Evolutionary conservation across 2,113 vertebrate species (phyloP).

Genomic region (Periophthalmodon schlosseri): DNA sequence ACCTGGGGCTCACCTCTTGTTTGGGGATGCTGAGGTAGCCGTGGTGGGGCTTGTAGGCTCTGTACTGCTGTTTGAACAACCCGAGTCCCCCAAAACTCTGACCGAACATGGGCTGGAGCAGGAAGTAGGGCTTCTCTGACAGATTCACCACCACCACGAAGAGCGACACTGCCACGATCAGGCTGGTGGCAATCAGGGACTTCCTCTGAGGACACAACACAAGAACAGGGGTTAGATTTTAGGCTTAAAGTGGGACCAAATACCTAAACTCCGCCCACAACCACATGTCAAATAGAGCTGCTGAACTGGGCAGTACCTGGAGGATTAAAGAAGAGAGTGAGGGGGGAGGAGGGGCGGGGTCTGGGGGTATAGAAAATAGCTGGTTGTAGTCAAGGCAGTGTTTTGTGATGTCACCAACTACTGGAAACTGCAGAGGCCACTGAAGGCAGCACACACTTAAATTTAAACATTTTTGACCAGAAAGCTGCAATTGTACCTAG

Average conservation of each 20-base stretch:
- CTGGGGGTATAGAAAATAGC: too few relatives aligned
- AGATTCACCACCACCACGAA: slow-evolving; percentile 87
- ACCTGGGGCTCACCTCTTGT: slow-evolving; percentile 84
- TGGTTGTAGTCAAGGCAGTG: too few relatives aligned
- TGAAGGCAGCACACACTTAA: too few relatives aligned
- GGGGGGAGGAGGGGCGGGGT: too few relatives aligned
- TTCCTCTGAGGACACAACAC: slow-evolving; percentile 79
- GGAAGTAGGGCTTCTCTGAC: slow-evolving; percentile 86
- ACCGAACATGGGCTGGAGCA: slow-evolving; percentile 86
- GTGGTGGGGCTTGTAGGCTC: slow-evolving; percentile 82
- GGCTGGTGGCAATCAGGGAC: slow-evolving; percentile 83
- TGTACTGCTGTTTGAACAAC: slow-evolving; percentile 80
- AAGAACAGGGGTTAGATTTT: not conserved
- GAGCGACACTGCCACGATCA: slow-evolving; percentile 83
- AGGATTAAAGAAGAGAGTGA: too few relatives aligned
- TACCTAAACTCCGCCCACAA: too few relatives aligned
- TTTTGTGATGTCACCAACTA: too few relatives aligned
- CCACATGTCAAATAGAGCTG: too few relatives aligned
- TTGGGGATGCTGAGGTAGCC: slow-evolving; percentile 91
- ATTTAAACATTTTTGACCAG: too few relatives aligned
- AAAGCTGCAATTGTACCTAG: too few relatives aligned
- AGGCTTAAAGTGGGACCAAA: not conserved
- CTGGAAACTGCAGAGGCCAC: too few relatives aligned
- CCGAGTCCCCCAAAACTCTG: slow-evolving; percentile 80
- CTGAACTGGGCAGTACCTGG: too few relatives aligned